Conservation (phyloP, 2,888 invertebrate genomes). For the Coenonympha glycerion region DNA sequence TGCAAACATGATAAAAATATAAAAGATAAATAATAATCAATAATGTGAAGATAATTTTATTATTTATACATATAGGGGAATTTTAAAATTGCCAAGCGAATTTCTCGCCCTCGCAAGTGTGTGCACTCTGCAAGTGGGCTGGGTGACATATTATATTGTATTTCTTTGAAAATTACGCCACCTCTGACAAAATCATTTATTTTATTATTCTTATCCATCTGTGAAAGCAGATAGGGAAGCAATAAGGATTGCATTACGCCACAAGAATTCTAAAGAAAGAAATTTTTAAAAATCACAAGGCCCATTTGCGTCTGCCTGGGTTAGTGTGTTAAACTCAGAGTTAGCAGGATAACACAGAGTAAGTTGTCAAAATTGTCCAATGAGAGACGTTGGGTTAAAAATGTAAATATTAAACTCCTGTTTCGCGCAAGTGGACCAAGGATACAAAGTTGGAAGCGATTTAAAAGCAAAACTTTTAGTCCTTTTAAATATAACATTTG, state of each 20-base stretch:
- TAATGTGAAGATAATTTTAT: background rate
- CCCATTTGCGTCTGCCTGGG: too few species aligned
- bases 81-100: constrained; percentile 38
- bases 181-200: constrained; percentile 25
- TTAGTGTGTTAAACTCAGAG: too few species aligned
- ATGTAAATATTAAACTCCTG: too few species aligned
- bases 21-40: too few species aligned
- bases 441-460: too few species aligned
- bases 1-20: background rate
- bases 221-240: constrained; percentile 26
- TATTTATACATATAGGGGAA: background rate
- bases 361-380: too few species aligned
- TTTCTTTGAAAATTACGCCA: constrained; percentile 30
- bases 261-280: constrained; percentile 12
- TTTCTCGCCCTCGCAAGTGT: constrained; percentile 36
- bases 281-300: too few species aligned
- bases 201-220: constrained; percentile 25
- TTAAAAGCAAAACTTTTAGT: too few species aligned
- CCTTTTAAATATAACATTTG: too few species aligned
- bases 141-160: constrained; percentile 41
- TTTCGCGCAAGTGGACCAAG: too few species aligned
- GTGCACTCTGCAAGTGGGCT: constrained; percentile 30
- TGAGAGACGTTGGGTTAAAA: too few species aligned
- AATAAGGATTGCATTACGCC: constrained; percentile 14
- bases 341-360: too few species aligned